Base-by-base conservation (phyloP, 2,113 vertebrate species). In the Semicossyphus pulcher region DNA sequence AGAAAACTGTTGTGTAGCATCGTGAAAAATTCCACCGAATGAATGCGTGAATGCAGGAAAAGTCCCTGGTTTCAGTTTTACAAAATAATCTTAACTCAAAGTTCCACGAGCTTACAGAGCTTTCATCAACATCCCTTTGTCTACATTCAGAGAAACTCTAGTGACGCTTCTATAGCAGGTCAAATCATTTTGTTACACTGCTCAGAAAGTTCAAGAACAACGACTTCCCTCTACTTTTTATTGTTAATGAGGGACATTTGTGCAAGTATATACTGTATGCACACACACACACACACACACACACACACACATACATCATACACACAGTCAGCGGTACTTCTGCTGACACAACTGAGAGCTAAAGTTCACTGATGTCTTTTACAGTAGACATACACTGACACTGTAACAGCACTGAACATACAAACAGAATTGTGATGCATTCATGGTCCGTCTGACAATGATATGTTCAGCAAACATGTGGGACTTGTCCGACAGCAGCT, bases 401-500 rank as follows among this genome's bases (percentile, higher is more conserved):
- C 44, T 54, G 0, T 1, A 18, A 20, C 20, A 62, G 39, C 21
- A 23, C 18, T 42, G 14, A 48, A 45, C 62, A 66, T 62, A 51
- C 36, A 60, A 77, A 81, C 77, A 79, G 12, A 53, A 1, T 44
- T 11, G 3, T 67, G 69, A 72, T 80, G 62, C 72, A 39, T 84
- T 82, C 37, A 76, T 39, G 58, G 69, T 70, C 72, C 12, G 36
- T 60, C 61, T 49, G 76, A 39, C 72, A 73, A 75, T 39, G 32
- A 63, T 72, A 80, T 10, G 2, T 67, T 61, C 21, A 58, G 73
- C 69, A 67, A 76, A 82, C 65, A 79, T 58, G 41, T 29, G 51
- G 51, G 26, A 48, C 49, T 73, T 72, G 74, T 34, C 34, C 23
- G 5, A 65, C 70, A 64, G 2, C 86, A 85, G 88, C 86, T 91